Percentiles rank a stretch among this genome's conserved stretches.
phyloP scores from a whole-genome alignment of 1,140 invertebrate species.

The Panonychus citri region DNA sequence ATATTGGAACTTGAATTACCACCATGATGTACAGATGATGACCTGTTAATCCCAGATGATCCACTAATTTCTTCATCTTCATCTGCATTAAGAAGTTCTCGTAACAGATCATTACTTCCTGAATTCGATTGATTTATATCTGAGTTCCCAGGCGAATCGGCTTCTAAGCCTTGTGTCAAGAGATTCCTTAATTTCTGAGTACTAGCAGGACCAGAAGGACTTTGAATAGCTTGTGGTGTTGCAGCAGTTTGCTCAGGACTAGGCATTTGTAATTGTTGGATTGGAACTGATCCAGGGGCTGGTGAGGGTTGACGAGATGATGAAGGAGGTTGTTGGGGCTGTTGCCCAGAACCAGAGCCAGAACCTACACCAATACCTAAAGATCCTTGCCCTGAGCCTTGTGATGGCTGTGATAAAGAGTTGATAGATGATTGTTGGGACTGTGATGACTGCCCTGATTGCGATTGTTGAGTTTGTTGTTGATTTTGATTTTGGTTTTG shows the following conservation, averaged over 20 bases:
- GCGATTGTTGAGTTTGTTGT: background rate
- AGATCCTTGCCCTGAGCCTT: too few relatives aligned
- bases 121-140: background rate
- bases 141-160: background rate
- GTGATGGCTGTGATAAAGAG: too few relatives aligned
- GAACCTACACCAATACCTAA: too few relatives aligned
- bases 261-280: background rate
- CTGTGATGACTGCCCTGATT: background rate
- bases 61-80: slow-evolving; percentile 7
- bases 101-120: slow-evolving; percentile 10
- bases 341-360: background rate
- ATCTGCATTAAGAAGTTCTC: slow-evolving; percentile 14
- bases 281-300: background rate
- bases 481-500: background rate
- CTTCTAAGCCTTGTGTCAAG: slow-evolving; percentile 13
- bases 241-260: background rate
- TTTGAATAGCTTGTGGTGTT: background rate
- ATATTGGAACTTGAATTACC: background rate
- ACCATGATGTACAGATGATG: background rate
- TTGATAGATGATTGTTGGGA: too few relatives aligned
- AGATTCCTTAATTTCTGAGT: slow-evolving; percentile 16
- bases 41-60: background rate
- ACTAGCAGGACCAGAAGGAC: background rate
- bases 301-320: background rate
- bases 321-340: background rate